Percentiles rank a stretch among this genome's conserved stretches.
Evolutionary conservation across 1,140 invertebrate genomes (phyloP).

Genomic region (Monochamus saltuarius): DNA sequence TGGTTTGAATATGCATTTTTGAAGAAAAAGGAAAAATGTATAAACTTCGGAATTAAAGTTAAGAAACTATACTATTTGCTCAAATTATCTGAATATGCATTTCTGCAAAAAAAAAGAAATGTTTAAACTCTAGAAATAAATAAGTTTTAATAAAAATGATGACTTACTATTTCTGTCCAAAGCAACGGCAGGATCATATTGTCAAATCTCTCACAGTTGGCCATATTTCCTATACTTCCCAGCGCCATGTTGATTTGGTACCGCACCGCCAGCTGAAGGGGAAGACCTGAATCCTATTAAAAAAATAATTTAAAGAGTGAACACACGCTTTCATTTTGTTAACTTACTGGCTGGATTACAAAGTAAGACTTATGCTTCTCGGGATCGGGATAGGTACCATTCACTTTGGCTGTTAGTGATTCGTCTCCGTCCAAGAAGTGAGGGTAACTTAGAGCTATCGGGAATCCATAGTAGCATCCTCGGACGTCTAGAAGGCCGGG

Average conservation of each 20-base stretch:
- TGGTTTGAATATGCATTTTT: too few relatives aligned
- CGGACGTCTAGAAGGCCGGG: constrained; percentile 74
- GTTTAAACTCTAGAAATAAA: too few relatives aligned
- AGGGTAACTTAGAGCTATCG: constrained; percentile 85
- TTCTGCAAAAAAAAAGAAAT: too few relatives aligned
- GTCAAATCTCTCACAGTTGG: constrained; percentile 62
- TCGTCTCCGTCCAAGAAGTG: constrained; percentile 85
- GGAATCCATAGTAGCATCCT: constrained; percentile 82
- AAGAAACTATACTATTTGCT: too few relatives aligned
- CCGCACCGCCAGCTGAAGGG: constrained; percentile 69
- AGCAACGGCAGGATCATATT: constrained; percentile 71
- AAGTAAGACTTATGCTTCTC: constrained; percentile 77
- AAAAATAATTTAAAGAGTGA: not conserved
- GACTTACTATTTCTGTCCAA: constrained; percentile 84
- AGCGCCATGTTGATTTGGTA: constrained; percentile 85
- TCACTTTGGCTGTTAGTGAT: constrained; percentile 65
- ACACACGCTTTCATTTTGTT: not conserved
- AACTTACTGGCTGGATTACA: constrained; percentile 72
- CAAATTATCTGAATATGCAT: too few relatives aligned
- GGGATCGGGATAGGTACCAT: constrained; percentile 69
- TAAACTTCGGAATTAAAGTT: too few relatives aligned
- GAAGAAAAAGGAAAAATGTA: too few relatives aligned
- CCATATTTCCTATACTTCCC: constrained; percentile 63
- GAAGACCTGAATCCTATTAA: constrained; percentile 68
- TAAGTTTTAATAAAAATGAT: too few relatives aligned